Conservation (phyloP, 2,888 invertebrate species). For the Epinotia ramella region DNA sequence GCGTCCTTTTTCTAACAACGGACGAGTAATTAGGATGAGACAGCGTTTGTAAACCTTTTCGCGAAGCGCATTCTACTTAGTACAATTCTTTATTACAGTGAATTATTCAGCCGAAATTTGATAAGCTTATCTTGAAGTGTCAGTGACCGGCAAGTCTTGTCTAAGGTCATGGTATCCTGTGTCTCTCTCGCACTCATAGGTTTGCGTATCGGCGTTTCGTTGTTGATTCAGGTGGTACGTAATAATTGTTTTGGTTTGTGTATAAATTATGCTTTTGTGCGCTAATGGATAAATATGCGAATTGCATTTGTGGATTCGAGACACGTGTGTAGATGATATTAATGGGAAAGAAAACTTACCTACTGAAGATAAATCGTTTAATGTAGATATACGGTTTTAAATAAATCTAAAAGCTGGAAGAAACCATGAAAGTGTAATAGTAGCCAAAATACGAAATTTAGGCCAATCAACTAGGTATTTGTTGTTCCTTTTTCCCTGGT, state of each 20-base stretch:
- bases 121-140: constrained; percentile 64
- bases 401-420: too few relatives aligned
- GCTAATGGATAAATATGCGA: background rate
- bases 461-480: too few relatives aligned
- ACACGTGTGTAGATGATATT: background rate
- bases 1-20: background rate
- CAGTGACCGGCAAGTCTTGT: constrained; percentile 73
- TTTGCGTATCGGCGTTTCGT: constrained; percentile 50
- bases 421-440: too few relatives aligned
- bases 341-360: background rate
- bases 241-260: constrained; percentile 34
- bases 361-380: background rate
- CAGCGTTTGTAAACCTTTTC: background rate
- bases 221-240: constrained; percentile 54
- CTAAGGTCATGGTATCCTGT: constrained; percentile 72
- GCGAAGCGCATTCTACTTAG: constrained; percentile 3
- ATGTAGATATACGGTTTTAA: too few relatives aligned
- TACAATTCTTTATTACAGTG: background rate
- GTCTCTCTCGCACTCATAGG: constrained; percentile 46
- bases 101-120: constrained; percentile 42
- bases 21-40: background rate
- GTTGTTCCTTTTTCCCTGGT: too few relatives aligned
- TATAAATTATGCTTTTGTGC: constrained; percentile 9
- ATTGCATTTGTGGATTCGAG: constrained; percentile 8
- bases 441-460: too few relatives aligned